These are phyloP conservation scores for Hypocryptadius cinnamomeus DNA, from an alignment of 2,113 vertebrate genomes.

Conservation along the genomic window DNA sequence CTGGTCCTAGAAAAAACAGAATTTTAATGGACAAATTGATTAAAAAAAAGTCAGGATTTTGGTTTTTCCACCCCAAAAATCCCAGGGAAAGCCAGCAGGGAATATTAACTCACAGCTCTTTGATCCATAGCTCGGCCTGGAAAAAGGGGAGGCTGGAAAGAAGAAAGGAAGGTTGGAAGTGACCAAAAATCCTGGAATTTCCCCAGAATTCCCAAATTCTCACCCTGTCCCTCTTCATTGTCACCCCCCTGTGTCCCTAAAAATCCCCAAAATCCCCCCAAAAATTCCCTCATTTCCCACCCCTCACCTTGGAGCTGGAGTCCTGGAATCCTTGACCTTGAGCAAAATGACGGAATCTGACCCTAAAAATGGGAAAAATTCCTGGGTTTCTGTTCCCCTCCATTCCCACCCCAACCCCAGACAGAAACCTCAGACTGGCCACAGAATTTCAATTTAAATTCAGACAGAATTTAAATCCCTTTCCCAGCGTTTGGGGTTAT, in stretches of 20 bases:
- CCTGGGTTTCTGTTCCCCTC: rapidly evolving
- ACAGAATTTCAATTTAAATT: no score
- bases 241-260: not conserved
- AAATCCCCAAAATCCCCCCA: not conserved
- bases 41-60: not conserved
- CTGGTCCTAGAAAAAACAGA: slow-evolving; percentile 73
- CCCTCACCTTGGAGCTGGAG: slow-evolving; percentile 77
- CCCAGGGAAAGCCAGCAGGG: not conserved
- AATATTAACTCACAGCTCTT: slow-evolving; percentile 86
- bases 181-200: rapidly evolving
- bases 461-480: not conserved
- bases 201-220: not conserved
- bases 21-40: rapidly evolving
- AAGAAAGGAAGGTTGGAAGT: not conserved
- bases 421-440: no score
- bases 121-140: slow-evolving; percentile 93
- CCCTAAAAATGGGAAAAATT: slow-evolving; percentile 65
- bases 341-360: slow-evolving; percentile 90
- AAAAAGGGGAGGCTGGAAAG: slow-evolving; percentile 79
- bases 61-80: not conserved
- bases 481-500: not conserved
- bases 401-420: rapidly evolving
- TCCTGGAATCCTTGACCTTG: slow-evolving; percentile 81
- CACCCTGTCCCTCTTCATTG: not conserved
- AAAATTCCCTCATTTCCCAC: not conserved